phyloP scores from a whole-genome alignment of 2,888 invertebrate genomes.

The Troglohyphantes excavatus region DNA sequence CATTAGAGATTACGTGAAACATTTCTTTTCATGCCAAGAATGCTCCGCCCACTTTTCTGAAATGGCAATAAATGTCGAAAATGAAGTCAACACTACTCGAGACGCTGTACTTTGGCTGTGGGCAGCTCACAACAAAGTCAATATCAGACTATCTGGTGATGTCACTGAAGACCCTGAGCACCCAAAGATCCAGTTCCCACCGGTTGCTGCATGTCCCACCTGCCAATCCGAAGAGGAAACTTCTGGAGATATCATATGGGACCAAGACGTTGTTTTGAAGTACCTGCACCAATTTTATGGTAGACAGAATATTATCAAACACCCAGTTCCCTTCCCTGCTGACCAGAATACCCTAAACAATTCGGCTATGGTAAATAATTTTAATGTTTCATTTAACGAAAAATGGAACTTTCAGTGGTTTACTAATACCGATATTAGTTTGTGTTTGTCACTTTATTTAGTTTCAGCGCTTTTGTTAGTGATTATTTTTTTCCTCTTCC shows the following conservation, averaged over 20 bases:
- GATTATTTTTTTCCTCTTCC: conserved; percentile 89
- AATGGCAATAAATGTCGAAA: conserved; percentile 89
- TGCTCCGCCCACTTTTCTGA: conserved; percentile 94
- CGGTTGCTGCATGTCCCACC: conserved; percentile 86
- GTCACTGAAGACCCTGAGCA: conserved; percentile 93
- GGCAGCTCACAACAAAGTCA: conserved; percentile 83
- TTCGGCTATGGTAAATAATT: conserved; percentile 62
- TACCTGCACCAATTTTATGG: conserved; percentile 86
- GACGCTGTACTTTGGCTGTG: conserved; percentile 87
- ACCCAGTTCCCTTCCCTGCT: not conserved
- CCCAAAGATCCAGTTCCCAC: conserved; percentile 92
- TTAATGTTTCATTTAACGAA: conserved; percentile 67
- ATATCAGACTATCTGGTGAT: conserved; percentile 92
- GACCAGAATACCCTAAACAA: not conserved
- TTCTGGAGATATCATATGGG: conserved; percentile 84
- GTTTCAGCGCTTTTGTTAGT: conserved; percentile 89
- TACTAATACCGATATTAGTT: conserved; percentile 88
- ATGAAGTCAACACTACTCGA: conserved; percentile 87
- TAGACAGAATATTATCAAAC: conserved; percentile 79
- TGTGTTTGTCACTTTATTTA: conserved; percentile 89
- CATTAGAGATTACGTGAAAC: conserved; percentile 92
- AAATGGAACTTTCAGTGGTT: conserved; percentile 82
- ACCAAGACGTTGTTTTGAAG: conserved; percentile 86
- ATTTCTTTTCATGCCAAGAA: conserved; percentile 96
- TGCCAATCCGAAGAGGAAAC: conserved; percentile 83